A percentile compares a stretch with the other conserved stretches of the same genome.
Evolutionary conservation across 2,888 invertebrate genomes (phyloP).

Genomic region (Monochamus alternatus): DNA sequence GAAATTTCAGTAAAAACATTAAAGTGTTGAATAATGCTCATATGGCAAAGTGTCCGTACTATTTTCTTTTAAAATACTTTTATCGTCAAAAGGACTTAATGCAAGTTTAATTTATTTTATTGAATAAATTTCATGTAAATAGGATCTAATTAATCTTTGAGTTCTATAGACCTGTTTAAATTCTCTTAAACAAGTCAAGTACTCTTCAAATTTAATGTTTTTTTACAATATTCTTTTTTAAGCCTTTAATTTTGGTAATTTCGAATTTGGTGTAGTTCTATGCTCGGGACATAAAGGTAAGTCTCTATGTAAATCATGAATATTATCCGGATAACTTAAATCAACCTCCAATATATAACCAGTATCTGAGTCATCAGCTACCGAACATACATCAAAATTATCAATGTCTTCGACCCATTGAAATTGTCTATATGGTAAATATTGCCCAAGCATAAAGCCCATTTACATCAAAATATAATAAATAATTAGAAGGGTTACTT

Average conservation of each 20-base stretch:
- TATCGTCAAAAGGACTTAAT: too few species aligned
- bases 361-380: not conserved
- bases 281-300: not conserved
- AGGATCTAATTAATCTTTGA: too few species aligned
- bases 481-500: constrained; percentile 49
- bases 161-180: too few species aligned
- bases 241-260: constrained; percentile 3
- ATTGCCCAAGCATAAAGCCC: constrained; percentile 9
- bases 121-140: too few species aligned
- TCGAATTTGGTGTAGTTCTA: constrained; percentile 9
- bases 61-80: too few species aligned
- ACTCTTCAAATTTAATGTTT: too few species aligned
- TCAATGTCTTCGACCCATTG: constrained; percentile 22
- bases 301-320: not conserved
- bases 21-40: too few species aligned
- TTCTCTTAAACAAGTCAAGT: too few species aligned
- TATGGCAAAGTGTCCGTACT: too few species aligned
- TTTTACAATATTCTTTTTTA: too few species aligned
- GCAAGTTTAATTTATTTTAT: too few species aligned
- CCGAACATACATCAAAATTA: constrained; percentile 13
- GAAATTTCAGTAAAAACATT: too few species aligned
- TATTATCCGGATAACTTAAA: constrained; percentile 12
- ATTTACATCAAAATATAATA: constrained; percentile 55
- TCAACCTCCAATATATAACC: not conserved
- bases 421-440: constrained; percentile 7